Percentiles rank a stretch among this genome's conserved stretches.
Evolutionary conservation across 2,113 vertebrate genomes (phyloP).

Genomic region (Motacilla alba): DNA sequence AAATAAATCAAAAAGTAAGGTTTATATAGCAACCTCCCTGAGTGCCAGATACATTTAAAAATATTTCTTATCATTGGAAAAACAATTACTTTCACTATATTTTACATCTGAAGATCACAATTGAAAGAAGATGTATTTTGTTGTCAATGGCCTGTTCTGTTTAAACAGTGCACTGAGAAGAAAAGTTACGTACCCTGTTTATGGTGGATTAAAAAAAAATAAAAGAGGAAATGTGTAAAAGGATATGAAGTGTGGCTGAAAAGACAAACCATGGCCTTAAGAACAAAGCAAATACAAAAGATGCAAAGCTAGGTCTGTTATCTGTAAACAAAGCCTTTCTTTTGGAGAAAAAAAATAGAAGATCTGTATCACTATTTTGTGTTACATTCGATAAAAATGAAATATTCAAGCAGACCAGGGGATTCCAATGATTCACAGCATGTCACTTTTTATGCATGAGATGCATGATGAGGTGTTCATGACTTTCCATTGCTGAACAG

Average conservation of each 20-base stretch:
- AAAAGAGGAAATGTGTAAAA: not conserved
- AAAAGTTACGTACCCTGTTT: conserved; percentile 19
- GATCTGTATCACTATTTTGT: not conserved
- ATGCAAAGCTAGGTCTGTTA: not conserved
- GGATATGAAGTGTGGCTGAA: conserved; percentile 41
- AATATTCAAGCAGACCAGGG: not conserved
- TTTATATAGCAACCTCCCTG: not conserved
- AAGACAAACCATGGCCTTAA: conserved; percentile 30
- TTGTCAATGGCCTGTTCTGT: conserved; percentile 33
- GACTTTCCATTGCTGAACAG: not conserved
- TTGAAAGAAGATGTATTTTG: conserved; percentile 20
- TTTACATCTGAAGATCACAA: conserved; percentile 51
- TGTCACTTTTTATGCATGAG: not conserved
- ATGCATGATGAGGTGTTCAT: not conserved
- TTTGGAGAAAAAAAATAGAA: not conserved
- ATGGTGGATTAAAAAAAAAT: not conserved
- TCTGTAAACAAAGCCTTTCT: not conserved
- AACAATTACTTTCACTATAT: conserved; percentile 34
- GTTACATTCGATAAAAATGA: not conserved
- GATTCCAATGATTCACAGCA: not conserved
- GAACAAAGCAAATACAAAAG: conserved; percentile 21
- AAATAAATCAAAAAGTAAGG: conserved; percentile 7
- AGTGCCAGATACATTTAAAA: conserved; percentile 1
- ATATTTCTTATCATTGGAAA: conserved; percentile 52
- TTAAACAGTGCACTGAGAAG: conserved; percentile 9